phyloP scores from a whole-genome alignment of 53 echinoderm and acorn worm genomes.

The Echinometra lucunter region DNA sequence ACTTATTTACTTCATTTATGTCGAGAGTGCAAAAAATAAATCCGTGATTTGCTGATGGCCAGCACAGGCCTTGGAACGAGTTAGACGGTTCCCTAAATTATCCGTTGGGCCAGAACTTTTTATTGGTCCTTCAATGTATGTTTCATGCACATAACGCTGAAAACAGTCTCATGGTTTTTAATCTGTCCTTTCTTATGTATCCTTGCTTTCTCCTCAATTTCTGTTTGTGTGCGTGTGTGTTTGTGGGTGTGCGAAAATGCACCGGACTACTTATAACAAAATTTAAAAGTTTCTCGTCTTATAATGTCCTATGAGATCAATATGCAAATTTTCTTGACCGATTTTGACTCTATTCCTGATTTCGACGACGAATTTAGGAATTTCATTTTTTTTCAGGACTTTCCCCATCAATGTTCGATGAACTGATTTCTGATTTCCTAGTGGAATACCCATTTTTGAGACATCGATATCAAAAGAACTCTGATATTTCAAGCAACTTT shows the following conservation, averaged over 20 bases:
- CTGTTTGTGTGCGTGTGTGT: no score
- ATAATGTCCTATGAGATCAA: background rate
- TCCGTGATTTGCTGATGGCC: no score
- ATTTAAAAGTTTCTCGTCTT: no score
- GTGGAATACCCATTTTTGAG: background rate
- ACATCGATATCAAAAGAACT: background rate
- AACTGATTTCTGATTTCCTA: background rate
- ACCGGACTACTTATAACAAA: background rate
- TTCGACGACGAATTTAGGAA: background rate
- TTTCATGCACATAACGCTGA: no score
- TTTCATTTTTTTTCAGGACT: background rate
- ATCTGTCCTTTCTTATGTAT: background rate
- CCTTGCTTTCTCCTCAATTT: background rate
- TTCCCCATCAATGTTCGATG: background rate
- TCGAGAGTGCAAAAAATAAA: no score
- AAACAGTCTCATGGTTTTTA: no score
- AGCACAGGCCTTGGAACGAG: no score
- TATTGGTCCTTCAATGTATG: no score
- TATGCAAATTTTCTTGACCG: background rate
- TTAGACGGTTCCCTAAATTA: no score
- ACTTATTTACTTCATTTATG: no score
- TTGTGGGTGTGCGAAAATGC: no score
- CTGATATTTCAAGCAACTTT: background rate
- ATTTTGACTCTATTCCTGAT: background rate
- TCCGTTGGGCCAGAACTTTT: no score